phyloP scores from a whole-genome alignment of 2,888 invertebrate species.

The Baccha elongata region DNA sequence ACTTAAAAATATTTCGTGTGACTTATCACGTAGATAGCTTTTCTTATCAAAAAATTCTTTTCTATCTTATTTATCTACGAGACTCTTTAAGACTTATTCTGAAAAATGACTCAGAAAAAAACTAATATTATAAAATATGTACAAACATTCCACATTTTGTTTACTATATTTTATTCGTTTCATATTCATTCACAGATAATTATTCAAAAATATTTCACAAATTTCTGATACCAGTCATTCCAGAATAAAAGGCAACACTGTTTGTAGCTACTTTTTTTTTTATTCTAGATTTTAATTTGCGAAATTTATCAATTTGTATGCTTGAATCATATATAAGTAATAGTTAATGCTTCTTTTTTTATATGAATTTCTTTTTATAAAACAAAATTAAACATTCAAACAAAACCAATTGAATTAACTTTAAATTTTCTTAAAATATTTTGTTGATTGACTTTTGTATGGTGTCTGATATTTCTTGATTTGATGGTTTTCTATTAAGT shows the following conservation, averaged over 20 bases:
- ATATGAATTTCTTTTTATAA: background rate
- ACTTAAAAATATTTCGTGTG: slow-evolving; percentile 6
- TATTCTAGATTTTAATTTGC: background rate
- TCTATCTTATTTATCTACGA: no score
- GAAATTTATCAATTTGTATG: slow-evolving; percentile 11
- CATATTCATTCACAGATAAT: no score
- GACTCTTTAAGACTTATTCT: background rate
- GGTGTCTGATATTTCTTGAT: background rate
- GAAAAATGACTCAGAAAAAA: background rate
- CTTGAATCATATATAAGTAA: background rate
- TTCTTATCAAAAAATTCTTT: no score
- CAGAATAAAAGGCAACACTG: background rate
- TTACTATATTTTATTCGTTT: no score
- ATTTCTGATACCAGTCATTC: background rate
- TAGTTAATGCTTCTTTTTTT: background rate
- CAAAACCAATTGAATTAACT: background rate
- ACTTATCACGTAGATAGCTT: background rate
- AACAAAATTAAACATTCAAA: background rate
- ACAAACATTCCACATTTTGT: no score
- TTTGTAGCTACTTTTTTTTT: background rate
- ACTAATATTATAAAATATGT: background rate
- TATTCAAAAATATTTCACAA: no score
- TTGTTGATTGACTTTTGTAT: no score
- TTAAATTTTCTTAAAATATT: background rate
- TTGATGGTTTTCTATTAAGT: background rate